Evolutionary conservation across 2,113 vertebrate species (phyloP).

Genomic region (Myiagra hebetior): DNA sequence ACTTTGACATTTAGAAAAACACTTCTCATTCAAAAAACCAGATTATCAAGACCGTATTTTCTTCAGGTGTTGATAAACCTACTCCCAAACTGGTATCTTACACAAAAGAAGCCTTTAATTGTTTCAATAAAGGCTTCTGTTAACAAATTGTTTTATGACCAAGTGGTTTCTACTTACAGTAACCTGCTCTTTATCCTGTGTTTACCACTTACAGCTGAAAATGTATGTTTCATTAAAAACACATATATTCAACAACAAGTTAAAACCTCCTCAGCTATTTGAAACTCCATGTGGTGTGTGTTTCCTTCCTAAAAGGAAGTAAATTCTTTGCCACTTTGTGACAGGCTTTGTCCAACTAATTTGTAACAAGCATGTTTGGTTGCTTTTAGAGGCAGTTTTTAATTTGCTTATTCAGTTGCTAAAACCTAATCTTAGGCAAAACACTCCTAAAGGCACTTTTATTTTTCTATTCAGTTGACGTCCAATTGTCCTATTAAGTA

Average conservation of each 20-base stretch:
- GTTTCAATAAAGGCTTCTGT: neutral
- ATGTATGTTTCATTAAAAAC: neutral
- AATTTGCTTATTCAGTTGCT: neutral
- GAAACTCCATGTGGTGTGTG: neutral
- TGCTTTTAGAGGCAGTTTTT: neutral
- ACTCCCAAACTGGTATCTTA: neutral
- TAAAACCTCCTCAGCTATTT: neutral
- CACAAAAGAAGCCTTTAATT: neutral
- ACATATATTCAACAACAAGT: neutral
- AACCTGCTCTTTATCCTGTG: neutral
- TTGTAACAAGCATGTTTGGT: neutral
- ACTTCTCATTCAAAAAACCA: neutral
- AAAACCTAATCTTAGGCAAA: neutral
- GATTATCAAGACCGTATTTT: accelerated
- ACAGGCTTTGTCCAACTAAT: neutral
- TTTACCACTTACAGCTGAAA: neutral
- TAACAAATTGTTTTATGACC: neutral
- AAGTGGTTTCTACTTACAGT: neutral
- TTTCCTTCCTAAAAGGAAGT: neutral
- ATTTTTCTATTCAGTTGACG: neutral
- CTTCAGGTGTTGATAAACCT: neutral
- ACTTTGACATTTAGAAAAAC: neutral
- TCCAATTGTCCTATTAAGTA: neutral
- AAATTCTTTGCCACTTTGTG: neutral
- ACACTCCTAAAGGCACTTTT: neutral